Percentiles rank a stretch among this genome's conserved stretches.
phyloP scores from a whole-genome alignment of 1,140 invertebrate species.

The Aphaenogaster floridana region DNA sequence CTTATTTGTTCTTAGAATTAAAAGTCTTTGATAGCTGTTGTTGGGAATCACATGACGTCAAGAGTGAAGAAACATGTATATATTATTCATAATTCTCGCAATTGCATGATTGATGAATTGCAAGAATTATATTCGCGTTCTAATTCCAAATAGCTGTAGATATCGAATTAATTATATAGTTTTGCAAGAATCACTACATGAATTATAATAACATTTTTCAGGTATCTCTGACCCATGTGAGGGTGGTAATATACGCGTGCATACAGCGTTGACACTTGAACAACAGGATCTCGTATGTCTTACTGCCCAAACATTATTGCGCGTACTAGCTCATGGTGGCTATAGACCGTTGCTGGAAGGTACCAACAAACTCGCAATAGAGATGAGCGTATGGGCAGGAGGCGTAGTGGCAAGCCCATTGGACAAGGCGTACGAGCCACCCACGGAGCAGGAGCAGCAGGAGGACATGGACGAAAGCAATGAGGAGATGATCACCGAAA shows the following conservation, averaged over 20 bases:
- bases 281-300: constrained; percentile 98
- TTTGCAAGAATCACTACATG: neutral
- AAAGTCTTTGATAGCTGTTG: neutral
- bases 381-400: constrained; percentile 96
- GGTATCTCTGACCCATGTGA: constrained; percentile 98
- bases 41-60: neutral
- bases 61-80: neutral
- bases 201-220: constrained; percentile 64
- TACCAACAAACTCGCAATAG: constrained; percentile 89
- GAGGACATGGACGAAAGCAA: constrained; percentile 87
- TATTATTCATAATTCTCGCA: constrained; percentile 25
- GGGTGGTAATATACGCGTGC: constrained; percentile 94
- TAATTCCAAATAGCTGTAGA: neutral
- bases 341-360: constrained; percentile 96
- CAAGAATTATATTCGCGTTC: neutral
- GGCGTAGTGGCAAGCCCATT: constrained; percentile 97
- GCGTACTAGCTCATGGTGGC: constrained; percentile 96
- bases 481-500: constrained; percentile 88
- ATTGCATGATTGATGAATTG: neutral
- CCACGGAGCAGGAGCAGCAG: constrained; percentile 88
- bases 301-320: constrained; percentile 94
- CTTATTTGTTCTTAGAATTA: neutral
- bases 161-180: neutral
- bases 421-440: constrained; percentile 95
- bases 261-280: constrained; percentile 96